Percentiles rank a stretch among this genome's conserved stretches.
Evolutionary conservation across 2,888 invertebrate species (phyloP).

Genomic region (Ceramica pisi): DNA sequence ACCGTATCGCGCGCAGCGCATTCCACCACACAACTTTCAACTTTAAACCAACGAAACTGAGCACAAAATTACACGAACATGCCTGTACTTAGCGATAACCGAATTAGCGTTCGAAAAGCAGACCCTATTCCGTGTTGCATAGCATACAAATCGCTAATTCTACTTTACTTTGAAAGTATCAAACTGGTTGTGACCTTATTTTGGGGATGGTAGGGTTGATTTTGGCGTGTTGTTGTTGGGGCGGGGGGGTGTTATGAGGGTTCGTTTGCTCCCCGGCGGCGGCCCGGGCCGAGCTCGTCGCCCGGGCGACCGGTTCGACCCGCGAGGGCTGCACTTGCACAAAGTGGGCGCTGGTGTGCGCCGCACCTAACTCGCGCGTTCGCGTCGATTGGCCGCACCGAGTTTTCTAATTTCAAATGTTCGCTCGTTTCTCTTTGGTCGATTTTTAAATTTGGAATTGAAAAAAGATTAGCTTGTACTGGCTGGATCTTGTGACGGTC

Average conservation of each 20-base stretch:
- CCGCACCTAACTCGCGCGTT: constrained; percentile 72
- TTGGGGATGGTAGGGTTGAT: constrained; percentile 58
- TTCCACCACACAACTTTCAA: constrained; percentile 59
- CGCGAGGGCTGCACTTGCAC: constrained; percentile 82
- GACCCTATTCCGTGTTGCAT: constrained; percentile 85
- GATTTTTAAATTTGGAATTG: constrained; percentile 61
- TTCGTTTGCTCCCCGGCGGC: constrained; percentile 78
- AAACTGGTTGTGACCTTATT: constrained; percentile 58
- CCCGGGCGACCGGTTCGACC: constrained; percentile 82
- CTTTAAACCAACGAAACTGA: constrained; percentile 62
- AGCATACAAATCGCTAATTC: constrained; percentile 87
- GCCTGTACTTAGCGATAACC: constrained; percentile 79
- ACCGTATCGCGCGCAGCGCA: constrained; percentile 62
- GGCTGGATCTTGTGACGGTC: constrained; percentile 54
- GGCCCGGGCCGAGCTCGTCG: constrained; percentile 86
- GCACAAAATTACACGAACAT: constrained; percentile 62
- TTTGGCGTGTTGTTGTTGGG: constrained; percentile 56
- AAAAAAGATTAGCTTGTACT: constrained; percentile 63
- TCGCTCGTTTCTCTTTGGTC: constrained; percentile 55
- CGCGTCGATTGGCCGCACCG: constrained; percentile 68
- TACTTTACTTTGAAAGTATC: constrained; percentile 60
- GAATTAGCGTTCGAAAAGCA: constrained; percentile 87
- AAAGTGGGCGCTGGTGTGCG: constrained; percentile 75
- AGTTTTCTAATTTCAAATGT: constrained; percentile 73
- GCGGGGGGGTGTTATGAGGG: constrained; percentile 71